Base-by-base conservation (phyloP, 2,113 vertebrate genomes). In the Tapirus terrestris region DNA sequence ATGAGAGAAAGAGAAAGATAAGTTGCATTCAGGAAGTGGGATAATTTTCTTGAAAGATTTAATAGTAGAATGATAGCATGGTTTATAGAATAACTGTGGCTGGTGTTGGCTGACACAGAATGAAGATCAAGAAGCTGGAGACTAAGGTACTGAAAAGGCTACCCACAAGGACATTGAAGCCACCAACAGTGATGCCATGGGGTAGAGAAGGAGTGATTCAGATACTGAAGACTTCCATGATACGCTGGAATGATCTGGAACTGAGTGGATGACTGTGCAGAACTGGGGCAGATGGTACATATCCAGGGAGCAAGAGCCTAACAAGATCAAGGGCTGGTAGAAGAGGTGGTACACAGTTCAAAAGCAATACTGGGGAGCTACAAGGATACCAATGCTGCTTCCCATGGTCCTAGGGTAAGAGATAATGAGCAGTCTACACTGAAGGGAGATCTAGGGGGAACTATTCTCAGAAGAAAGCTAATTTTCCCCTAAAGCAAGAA, bases 401-500 rank as follows among this genome's bases (percentile, higher is more conserved):
- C 43, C 25, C 4, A 3, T 9, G 72, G 3, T 20, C 43, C 36
- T 39, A n/a, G 56, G 14, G 10, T 16, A 14, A 61, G 48, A 83
- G 56, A 56, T 58, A n/a, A 29, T 36, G 23, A 73, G 7, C 18
- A n/a, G 13, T 79, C 20, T 43, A n/a, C 53, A 13, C 1, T 23
- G 39, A 70, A 53, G 9, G 29, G 21, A 85, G n/a, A 84, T 23
- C 43, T 6, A 53, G 13, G 31, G 16, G 45, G 67, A 92, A 63
- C 29, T 84, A 6, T 68, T 48, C 58, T 79, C n/a, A 61, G 53
- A 48, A 92, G 56, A 79, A 97, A 96, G 29, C n/a, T 92, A 17
- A 77, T 76, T 88, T 93, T 82, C 43, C 45, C 70, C 39, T 60
- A 85, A 61, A 60, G 20, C 33, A n/a, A 94, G 75, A 84, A 25